These are phyloP conservation scores for Engraulis encrasicolus DNA, from an alignment of 2,113 vertebrate species.

Conservation along the genomic window DNA sequence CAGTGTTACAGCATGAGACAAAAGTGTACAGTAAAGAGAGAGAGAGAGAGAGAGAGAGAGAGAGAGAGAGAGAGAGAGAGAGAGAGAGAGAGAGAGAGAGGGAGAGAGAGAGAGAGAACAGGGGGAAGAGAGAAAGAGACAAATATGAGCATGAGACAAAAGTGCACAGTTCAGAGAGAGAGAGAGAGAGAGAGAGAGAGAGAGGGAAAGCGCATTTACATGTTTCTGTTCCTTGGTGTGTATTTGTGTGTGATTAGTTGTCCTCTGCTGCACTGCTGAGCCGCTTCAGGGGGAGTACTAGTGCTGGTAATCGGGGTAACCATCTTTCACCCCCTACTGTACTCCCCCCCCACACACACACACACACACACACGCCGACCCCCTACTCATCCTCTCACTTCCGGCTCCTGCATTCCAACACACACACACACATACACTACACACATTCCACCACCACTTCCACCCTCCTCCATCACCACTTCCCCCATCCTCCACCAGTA, in stretches of 20 bases:
- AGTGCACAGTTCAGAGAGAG: background rate
- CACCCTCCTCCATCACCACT: conserved; percentile 47
- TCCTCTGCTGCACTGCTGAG: background rate
- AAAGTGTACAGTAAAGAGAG: background rate
- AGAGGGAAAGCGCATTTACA: background rate
- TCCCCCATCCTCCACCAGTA: conserved; percentile 64
- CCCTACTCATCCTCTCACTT: too few relatives aligned
- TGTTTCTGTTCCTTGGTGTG: background rate
- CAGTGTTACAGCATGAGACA: background rate
- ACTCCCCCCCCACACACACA: too few relatives aligned
- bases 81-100: background rate
- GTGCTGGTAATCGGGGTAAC: too few relatives aligned
- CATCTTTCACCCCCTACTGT: too few relatives aligned
- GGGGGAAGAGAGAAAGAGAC: background rate
- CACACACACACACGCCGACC: too few relatives aligned
- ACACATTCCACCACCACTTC: too few relatives aligned
- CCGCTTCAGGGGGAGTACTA: background rate
- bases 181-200: too few relatives aligned
- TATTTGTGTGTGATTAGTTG: background rate
- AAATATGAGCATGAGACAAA: background rate
- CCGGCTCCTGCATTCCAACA: too few relatives aligned
- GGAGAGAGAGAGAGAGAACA: background rate
- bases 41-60: background rate
- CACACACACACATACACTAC: too few relatives aligned
- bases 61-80: too few relatives aligned